Conservation (phyloP, 2,888 invertebrate genomes). For the Thymelicus acteon region DNA sequence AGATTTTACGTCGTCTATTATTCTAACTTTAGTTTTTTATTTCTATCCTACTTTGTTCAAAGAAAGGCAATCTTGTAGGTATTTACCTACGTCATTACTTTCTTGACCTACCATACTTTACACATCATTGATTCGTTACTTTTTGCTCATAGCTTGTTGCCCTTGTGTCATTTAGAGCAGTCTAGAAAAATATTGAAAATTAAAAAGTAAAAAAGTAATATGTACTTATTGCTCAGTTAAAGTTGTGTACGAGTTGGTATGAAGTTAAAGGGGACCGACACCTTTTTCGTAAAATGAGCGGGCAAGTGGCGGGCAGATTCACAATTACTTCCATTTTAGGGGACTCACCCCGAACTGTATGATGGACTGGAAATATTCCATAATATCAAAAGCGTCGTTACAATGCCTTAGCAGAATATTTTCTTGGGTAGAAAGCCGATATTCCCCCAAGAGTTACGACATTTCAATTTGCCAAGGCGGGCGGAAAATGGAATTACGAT, state of each 20-base stretch:
- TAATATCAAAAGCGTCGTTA: conserved; percentile 79
- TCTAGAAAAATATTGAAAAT: neutral
- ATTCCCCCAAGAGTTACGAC: conserved; percentile 86
- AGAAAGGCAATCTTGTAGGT: neutral
- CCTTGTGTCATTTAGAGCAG: conserved; percentile 15
- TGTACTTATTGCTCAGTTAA: conserved; percentile 5
- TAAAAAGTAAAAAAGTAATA: conserved; percentile 20
- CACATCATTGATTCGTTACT: conserved; percentile 25
- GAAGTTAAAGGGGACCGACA: conserved; percentile 27
- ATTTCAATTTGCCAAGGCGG: conserved; percentile 86
- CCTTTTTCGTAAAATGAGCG: conserved; percentile 47
- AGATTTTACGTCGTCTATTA: neutral
- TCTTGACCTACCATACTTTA: conserved; percentile 34
- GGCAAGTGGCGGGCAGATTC: conserved; percentile 70
- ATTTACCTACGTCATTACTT: conserved; percentile 12
- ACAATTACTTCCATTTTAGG: conserved; percentile 72
- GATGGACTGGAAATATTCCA: conserved; percentile 81
- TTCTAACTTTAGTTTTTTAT: neutral
- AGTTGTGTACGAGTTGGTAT: conserved; percentile 13
- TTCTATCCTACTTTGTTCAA: neutral
- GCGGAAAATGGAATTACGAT: conserved; percentile 86
- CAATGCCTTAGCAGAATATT: conserved; percentile 82
- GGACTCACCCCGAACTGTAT: conserved; percentile 71
- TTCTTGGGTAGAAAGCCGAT: conserved; percentile 84
- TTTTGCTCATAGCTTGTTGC: neutral